A percentile compares a stretch with the other conserved stretches of the same genome.
phyloP scores from a whole-genome alignment of 2,113 vertebrate genomes.

The Ancistrus triradiatus region DNA sequence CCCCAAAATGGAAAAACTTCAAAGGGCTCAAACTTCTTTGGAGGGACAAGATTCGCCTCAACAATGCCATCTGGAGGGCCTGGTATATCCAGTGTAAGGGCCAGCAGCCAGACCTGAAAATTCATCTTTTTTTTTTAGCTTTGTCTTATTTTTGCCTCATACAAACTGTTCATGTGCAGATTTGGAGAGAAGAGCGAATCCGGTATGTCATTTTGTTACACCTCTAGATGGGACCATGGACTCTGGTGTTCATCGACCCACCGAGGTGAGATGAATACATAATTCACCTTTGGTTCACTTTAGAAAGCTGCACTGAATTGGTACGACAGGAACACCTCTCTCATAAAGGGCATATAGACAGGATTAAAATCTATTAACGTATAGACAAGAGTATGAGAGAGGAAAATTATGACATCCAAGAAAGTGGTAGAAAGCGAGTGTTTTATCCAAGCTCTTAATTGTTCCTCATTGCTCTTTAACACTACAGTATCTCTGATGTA shows the following conservation, averaged over 20 bases:
- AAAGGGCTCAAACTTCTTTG: slow-evolving; percentile 95
- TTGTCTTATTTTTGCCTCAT: neutral
- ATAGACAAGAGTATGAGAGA: too few species aligned
- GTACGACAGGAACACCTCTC: too few species aligned
- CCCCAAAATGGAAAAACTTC: slow-evolving; percentile 99
- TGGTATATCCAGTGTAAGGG: slow-evolving; percentile 99
- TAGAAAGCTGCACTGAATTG: neutral
- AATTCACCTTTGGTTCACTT: neutral
- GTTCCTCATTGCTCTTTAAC: too few species aligned
- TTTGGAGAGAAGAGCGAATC: slow-evolving; percentile 90
- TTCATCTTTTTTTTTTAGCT: neutral
- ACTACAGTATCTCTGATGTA: too few species aligned
- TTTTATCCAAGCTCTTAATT: too few species aligned
- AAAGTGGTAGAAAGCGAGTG: too few species aligned
- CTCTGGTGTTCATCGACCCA: slow-evolving; percentile 79
- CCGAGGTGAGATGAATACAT: slow-evolving; percentile 73
- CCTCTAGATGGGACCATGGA: slow-evolving; percentile 86
- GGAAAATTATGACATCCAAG: too few species aligned
- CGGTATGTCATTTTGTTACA: slow-evolving; percentile 93
- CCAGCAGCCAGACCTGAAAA: neutral
- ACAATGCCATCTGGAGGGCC: slow-evolving; percentile 98
- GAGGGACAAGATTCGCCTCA: slow-evolving; percentile 98
- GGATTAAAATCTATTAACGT: too few species aligned
- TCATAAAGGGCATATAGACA: too few species aligned
- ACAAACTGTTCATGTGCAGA: slow-evolving; percentile 72